Conservation (phyloP, 2,888 invertebrate genomes). For the Dromius quadrimaculatus region DNA sequence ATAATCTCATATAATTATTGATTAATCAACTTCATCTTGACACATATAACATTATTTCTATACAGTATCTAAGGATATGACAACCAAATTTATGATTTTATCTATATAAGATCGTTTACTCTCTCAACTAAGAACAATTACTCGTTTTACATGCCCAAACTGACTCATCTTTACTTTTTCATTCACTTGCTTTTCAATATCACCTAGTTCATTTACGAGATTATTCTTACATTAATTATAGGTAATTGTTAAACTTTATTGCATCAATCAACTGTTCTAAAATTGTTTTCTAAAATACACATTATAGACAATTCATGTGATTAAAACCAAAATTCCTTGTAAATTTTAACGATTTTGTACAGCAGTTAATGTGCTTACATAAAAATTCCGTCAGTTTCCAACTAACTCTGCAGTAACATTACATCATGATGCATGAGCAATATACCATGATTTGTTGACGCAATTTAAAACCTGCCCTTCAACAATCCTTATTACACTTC, state of each 20-base stretch:
- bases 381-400: slow-evolving; percentile 33
- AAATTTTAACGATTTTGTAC: slow-evolving; percentile 7
- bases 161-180: too few relatives aligned
- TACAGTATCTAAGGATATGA: too few relatives aligned
- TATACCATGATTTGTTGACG: slow-evolving; percentile 36
- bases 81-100: too few relatives aligned
- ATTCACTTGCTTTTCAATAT: background rate
- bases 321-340: slow-evolving; percentile 17
- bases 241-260: background rate
- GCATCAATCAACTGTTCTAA: background rate
- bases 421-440: slow-evolving; percentile 28
- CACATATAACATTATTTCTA: too few relatives aligned
- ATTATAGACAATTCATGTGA: background rate
- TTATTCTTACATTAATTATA: background rate
- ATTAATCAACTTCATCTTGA: too few relatives aligned
- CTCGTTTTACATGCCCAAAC: too few relatives aligned
- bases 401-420: slow-evolving; percentile 18
- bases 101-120: too few relatives aligned
- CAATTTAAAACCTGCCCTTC: slow-evolving; percentile 22
- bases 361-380: slow-evolving; percentile 21
- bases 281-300: background rate
- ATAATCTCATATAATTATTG: too few relatives aligned
- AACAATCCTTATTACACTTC: slow-evolving; percentile 1
- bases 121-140: too few relatives aligned
- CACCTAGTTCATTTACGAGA: background rate